Conservation (phyloP, 2,888 invertebrate species). For the Alitta virens region DNA sequence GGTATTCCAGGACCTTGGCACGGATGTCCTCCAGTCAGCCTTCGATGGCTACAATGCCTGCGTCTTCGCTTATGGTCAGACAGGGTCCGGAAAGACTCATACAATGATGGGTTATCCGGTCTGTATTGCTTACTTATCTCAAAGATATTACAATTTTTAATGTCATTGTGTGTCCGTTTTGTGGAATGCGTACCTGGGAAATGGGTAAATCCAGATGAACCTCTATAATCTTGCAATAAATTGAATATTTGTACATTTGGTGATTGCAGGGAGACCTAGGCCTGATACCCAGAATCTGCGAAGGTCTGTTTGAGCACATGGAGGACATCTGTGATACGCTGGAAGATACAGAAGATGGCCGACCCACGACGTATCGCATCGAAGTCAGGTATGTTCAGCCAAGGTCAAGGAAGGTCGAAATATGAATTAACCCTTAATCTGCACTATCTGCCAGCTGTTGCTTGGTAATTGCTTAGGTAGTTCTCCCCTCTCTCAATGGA, state of each 20-base stretch:
- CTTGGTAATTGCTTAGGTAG: too few relatives aligned
- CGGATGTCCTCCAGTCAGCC: conserved; percentile 66
- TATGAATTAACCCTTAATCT: too few relatives aligned
- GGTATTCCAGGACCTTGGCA: conserved; percentile 70
- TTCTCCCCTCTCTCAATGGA: too few relatives aligned
- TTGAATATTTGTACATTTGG: too few relatives aligned
- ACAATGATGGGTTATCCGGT: conserved; percentile 82
- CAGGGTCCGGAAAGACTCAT: conserved; percentile 85
- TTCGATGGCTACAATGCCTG: conserved; percentile 79
- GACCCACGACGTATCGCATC: conserved; percentile 43
- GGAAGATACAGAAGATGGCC: conserved; percentile 36
- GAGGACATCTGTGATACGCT: conserved; percentile 53
- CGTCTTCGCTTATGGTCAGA: conserved; percentile 89
- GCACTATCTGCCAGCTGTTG: too few relatives aligned
- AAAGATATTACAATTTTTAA: too few relatives aligned
- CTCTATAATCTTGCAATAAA: too few relatives aligned
- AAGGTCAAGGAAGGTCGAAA: background rate
- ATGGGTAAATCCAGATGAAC: too few relatives aligned
- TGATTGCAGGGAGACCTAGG: conserved; percentile 44
- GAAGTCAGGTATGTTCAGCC: conserved; percentile 58
- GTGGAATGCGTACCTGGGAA: too few relatives aligned
- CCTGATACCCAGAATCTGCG: conserved; percentile 51
- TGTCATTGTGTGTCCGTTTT: too few relatives aligned
- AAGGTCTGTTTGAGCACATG: conserved; percentile 21
- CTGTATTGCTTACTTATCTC: conserved; percentile 18